Percentiles rank a stretch among this genome's conserved stretches.
These are phyloP conservation scores for Stenolophus ochropezus DNA, from an alignment of 2,888 invertebrate genomes.

Conservation along the genomic window DNA sequence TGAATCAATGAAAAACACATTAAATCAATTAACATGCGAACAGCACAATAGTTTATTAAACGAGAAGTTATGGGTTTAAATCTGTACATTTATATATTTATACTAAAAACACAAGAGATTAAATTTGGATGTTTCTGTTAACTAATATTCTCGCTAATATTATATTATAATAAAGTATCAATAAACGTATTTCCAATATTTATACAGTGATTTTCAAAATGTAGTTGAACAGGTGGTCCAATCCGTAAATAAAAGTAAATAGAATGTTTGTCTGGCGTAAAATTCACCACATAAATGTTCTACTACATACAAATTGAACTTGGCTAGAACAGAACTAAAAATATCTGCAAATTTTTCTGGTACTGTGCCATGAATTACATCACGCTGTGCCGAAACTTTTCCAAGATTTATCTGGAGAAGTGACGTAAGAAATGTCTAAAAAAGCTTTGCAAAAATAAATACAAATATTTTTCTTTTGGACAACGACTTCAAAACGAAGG, in stretches of 20 bases:
- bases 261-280: background rate
- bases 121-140: too few relatives aligned
- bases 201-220: too few relatives aligned
- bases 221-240: background rate
- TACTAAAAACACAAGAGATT: too few relatives aligned
- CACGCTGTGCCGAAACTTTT: slow-evolving; percentile 44
- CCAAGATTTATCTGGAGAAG: slow-evolving; percentile 52
- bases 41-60: background rate
- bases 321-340: slow-evolving; percentile 42
- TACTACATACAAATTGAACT: slow-evolving; percentile 46
- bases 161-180: too few relatives aligned
- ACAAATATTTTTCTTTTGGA: slow-evolving; percentile 8
- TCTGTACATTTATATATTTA: too few relatives aligned
- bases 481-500: background rate
- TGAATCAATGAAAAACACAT: slow-evolving; percentile 41
- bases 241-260: background rate
- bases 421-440: slow-evolving; percentile 34
- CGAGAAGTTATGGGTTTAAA: background rate
- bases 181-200: too few relatives aligned
- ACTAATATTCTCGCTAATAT: too few relatives aligned
- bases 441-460: slow-evolving; percentile 25
- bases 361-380: slow-evolving; percentile 46
- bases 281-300: background rate
- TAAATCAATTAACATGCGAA: slow-evolving; percentile 45
- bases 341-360: slow-evolving; percentile 44